A percentile compares a stretch with the other conserved stretches of the same genome.
phyloP scores from a whole-genome alignment of 2,888 invertebrate species.

The Pasiphila rectangulata region DNA sequence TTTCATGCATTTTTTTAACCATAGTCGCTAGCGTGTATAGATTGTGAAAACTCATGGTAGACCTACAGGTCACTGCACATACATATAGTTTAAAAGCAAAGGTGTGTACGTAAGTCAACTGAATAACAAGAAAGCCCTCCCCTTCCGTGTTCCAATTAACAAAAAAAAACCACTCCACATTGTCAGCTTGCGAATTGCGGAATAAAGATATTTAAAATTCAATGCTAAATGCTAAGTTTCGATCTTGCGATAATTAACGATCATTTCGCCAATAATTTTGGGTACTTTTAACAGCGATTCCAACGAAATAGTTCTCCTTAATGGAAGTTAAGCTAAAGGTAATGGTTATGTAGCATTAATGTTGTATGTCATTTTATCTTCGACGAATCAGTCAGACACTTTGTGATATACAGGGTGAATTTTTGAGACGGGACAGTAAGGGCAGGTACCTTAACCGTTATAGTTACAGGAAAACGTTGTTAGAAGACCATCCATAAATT shows the following conservation, averaged over 20 bases:
- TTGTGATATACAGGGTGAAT: no score
- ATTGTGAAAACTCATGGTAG: no score
- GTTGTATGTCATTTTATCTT: no score
- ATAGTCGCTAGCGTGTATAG: no score
- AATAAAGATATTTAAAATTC: slow-evolving; percentile 24
- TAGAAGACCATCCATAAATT: no score
- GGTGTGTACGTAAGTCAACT: neutral
- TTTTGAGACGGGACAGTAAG: no score
- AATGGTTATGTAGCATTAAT: neutral
- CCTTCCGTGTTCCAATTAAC: slow-evolving; percentile 2
- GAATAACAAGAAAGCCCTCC: neutral
- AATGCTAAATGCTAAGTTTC: slow-evolving; percentile 14
- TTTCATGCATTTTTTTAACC: no score
- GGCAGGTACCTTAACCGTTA: no score
- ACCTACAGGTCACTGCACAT: no score
- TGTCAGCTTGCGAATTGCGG: slow-evolving; percentile 67
- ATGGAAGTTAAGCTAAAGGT: neutral
- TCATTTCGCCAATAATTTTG: slow-evolving; percentile 22
- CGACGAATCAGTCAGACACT: no score
- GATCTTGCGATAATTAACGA: slow-evolving; percentile 23
- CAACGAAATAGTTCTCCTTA: slow-evolving; percentile 6
- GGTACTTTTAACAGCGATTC: slow-evolving; percentile 9
- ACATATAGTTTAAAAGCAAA: neutral
- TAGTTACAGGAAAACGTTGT: no score
- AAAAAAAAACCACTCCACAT: slow-evolving; percentile 39